These are phyloP conservation scores for Lonchura striata DNA, from an alignment of 2,113 vertebrate genomes.

Conservation along the genomic window DNA sequence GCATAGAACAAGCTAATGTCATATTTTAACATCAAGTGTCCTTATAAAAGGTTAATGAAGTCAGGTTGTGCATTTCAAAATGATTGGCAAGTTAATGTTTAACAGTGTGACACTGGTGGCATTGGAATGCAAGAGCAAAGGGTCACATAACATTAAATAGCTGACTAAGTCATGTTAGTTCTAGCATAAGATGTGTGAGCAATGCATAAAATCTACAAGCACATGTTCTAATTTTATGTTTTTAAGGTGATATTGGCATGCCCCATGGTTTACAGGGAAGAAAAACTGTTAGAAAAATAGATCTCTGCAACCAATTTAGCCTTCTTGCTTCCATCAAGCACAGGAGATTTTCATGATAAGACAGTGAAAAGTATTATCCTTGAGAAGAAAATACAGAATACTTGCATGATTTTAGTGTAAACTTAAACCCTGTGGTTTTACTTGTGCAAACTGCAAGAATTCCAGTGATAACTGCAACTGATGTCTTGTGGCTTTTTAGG, in stretches of 20 bases:
- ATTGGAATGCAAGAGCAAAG: not conserved
- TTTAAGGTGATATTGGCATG: not conserved
- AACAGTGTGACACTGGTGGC: not conserved
- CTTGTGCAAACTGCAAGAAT: not conserved
- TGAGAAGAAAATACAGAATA: not conserved
- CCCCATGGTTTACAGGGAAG: not conserved
- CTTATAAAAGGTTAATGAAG: conserved; percentile 36
- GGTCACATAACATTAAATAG: not conserved
- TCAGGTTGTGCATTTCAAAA: not conserved
- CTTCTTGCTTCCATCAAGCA: not conserved
- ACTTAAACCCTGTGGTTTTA: not conserved
- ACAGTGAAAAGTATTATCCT: not conserved
- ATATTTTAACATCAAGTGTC: not conserved
- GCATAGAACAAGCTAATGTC: not conserved
- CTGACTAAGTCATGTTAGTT: not conserved
- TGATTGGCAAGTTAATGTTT: not conserved
- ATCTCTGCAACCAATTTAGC: not conserved
- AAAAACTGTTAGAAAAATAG: not conserved
- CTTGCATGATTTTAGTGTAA: not conserved
- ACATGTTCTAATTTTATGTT: not conserved
- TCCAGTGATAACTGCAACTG: not conserved
- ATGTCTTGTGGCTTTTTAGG: not conserved
- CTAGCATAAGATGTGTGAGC: not conserved
- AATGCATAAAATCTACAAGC: not conserved
- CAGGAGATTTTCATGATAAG: not conserved